Percentiles rank a stretch among this genome's conserved stretches.
Evolutionary conservation across 35 echinoderm and acorn worm genomes (phyloP).

Genomic region (Heliocidaris tuberculata): DNA sequence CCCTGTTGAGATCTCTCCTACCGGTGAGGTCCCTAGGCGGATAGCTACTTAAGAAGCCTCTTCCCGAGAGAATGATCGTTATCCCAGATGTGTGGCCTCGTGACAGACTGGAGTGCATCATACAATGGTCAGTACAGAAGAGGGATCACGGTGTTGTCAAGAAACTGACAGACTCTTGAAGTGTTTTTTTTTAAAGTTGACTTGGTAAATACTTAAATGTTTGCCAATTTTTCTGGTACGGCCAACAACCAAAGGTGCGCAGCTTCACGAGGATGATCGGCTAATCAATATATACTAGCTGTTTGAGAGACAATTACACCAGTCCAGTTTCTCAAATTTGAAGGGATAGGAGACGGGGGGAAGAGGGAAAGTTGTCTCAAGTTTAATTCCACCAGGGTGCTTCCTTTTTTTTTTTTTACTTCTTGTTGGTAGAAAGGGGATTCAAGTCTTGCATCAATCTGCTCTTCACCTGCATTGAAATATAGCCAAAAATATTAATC

Average conservation of each 20-base stretch:
- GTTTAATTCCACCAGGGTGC: not conserved
- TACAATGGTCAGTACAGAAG: not conserved
- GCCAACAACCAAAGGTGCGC: not conserved
- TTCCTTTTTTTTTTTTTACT: not conserved
- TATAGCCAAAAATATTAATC: not conserved
- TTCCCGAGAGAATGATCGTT: conserved; percentile 4
- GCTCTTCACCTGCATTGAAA: not conserved
- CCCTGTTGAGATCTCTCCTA: not conserved
- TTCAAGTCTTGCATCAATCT: not conserved
- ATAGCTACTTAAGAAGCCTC: conserved; percentile 5
- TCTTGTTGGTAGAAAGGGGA: not conserved
- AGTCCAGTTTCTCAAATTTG: not conserved
- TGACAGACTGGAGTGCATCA: conserved; percentile 24
- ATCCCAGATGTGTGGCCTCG: conserved; percentile 27
- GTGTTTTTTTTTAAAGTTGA: not conserved
- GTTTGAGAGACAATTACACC: too few species aligned
- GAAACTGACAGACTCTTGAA: not conserved
- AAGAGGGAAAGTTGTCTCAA: not conserved
- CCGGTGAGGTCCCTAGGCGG: not conserved
- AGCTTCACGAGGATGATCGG: not conserved
- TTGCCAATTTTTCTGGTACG: not conserved
- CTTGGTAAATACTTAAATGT: not conserved
- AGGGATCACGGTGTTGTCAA: not conserved
- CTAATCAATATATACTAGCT: not conserved
- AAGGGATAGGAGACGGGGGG: not conserved